Base-by-base conservation (phyloP, 2,113 vertebrate species). In the Plecotus auritus region DNA sequence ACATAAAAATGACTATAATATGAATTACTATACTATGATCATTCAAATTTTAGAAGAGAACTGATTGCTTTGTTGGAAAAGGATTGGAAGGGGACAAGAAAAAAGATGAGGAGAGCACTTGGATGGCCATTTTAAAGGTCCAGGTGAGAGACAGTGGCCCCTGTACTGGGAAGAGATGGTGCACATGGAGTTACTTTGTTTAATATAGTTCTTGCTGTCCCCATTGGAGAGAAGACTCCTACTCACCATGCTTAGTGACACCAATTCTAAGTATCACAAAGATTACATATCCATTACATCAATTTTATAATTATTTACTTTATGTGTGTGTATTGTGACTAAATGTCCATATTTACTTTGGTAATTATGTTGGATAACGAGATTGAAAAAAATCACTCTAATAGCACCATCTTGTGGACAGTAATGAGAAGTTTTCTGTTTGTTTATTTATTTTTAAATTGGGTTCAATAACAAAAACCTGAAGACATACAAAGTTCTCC, bases 351-450 rank as follows among this genome's bases (percentile, higher is more conserved):
- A 13, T 92, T 56, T 82, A 81, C 18, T 66, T 74, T 61, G 82
- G 66, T 91, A 45, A 13, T 14, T 97, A 42, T 22, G 12, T n/a
- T 90, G 45, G 56, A 22, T 2, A 28, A 85, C 13, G 23, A 45
- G 10, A 45, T 2, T 9, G 0, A 66, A 66, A 73, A 73, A n/a
- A 77, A 85, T 40, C 9, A 76, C 81, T 96, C 84, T 16, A 0
- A 51, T 47, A 94, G 94, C 96, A 92, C 97, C 97, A 56, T 72
- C 94, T 90, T 91, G 96, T 97, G 98, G 97, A 81, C 82, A 88
- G 28, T 18, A 69, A 70, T 70, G 37, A 88, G 64, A 93, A 42
- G 5, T 74, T 59, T 28, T 56, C 7, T 77, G 32, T 49, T 77
- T 9, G 30, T 32, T 76, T 32, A 17, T n/a, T n/a, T 18, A 1